Conservation (phyloP, 2,797 vertebrate genomes). For the Paguma larvata region DNA sequence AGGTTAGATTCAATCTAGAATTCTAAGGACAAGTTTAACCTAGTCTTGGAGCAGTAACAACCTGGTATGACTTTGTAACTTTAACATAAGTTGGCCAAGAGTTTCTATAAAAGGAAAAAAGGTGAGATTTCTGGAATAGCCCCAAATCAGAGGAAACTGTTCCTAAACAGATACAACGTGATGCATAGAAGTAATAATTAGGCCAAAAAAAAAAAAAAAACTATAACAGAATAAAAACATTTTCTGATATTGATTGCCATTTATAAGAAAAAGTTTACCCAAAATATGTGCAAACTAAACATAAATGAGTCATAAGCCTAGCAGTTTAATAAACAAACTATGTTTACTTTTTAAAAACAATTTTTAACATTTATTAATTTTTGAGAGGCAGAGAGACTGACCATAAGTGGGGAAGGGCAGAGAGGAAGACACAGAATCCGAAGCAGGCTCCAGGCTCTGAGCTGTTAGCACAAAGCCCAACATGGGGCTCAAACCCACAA, state of each 20-base stretch:
- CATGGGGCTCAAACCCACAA: no score
- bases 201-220: background rate
- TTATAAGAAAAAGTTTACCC: background rate
- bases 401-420: no score
- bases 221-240: background rate
- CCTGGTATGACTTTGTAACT: background rate
- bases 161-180: background rate
- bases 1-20: background rate
- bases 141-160: background rate
- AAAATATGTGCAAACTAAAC: constrained; percentile 19
- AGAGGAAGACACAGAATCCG: no score
- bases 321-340: background rate
- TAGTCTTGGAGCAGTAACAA: background rate
- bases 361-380: no score
- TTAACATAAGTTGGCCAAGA: background rate
- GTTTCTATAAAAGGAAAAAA: background rate
- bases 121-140: background rate
- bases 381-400: no score
- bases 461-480: no score
- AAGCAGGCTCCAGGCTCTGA: no score
- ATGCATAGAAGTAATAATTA: background rate
- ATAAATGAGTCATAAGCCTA: background rate
- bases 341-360: background rate
- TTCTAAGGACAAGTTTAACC: background rate
- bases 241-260: background rate